Evolutionary conservation across 2,888 invertebrate species (phyloP), one percentile per base, ranked within the genome.

Genomic region (Drosophila peninsularis): DNA sequence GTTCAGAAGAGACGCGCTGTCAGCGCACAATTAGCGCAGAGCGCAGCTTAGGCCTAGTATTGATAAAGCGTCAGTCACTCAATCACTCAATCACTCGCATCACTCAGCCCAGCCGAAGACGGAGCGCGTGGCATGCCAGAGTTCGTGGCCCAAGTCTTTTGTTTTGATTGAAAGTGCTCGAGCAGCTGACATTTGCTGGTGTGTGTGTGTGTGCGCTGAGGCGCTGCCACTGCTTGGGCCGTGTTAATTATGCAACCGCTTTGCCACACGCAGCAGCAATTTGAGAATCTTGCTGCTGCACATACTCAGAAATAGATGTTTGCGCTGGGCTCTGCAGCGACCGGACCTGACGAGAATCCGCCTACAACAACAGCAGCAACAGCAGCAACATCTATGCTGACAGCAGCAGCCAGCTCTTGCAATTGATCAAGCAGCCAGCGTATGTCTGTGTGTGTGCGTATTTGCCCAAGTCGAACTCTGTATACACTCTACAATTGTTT

Each of bases 1-100:
- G 79, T 78, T 71, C 75, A 39, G 27, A 1, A 39, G 47, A 65
- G 54, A 54, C 45, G 45, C 49, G 45, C 49, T 71, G 76, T 57
- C 66, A 60, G 49, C 45, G 54, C 41, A 54, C 71, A 75, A 75
- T 75, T 75, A 75, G 77, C 71, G 65, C 73, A 58, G 50, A 49
- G 53, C 42, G 7, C 53, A 37, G 34, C 56, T 52, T 55, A 36
- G 34, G 64, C 44, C 57, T 54, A 30, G 49, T 75, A 60, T 62
- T 65, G 77, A 75, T 76, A 41, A 60, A 65, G 39, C 62, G 63
- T 62, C 74, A 84, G 56, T 74, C 78, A 74, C 36, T 52, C 67
- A 52, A 47, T 52, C 64, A 52, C 50, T 52, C 52, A 52, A 52
- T 52, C 52, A 71, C 32, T 27, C 44, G 24, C 34, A 36, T 52